Evolutionary conservation across 2,888 invertebrate genomes (phyloP).

Genomic region (Cheilosia impressa): DNA sequence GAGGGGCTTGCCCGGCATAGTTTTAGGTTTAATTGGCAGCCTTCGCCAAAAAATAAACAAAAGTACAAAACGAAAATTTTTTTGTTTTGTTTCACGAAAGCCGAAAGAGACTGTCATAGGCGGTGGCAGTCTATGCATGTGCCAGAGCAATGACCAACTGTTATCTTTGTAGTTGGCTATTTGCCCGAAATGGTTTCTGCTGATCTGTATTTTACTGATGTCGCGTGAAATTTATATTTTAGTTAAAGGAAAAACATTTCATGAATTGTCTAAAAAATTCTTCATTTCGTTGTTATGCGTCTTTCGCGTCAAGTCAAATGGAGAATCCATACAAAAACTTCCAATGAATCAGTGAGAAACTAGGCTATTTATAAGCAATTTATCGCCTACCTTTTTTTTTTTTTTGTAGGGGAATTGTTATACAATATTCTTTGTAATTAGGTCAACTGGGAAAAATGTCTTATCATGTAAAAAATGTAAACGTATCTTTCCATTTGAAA

Average conservation of each 20-base stretch:
- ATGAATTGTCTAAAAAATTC: neutral
- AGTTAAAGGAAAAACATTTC: neutral
- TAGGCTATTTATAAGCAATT: conserved; percentile 15
- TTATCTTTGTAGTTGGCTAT: conserved; percentile 50
- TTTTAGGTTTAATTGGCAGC: neutral
- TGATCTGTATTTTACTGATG: conserved; percentile 22
- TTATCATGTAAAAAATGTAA: conserved; percentile 25
- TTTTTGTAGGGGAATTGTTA: conserved; percentile 4
- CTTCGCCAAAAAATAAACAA: neutral
- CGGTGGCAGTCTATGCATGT: conserved; percentile 28
- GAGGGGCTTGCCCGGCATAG: conserved; percentile 5
- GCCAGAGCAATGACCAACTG: conserved; percentile 30
- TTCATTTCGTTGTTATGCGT: neutral
- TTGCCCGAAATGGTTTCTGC: conserved; percentile 22
- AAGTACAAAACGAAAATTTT: neutral
- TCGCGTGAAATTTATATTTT: conserved; percentile 15
- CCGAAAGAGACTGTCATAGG: neutral
- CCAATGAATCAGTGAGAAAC: conserved; percentile 2
- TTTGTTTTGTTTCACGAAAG: neutral
- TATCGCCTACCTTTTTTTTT: neutral
- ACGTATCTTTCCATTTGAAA: neutral
- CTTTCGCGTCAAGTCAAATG: neutral
- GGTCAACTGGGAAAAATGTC: conserved; percentile 2
- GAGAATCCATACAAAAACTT: conserved; percentile 33
- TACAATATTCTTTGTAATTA: conserved; percentile 7